phyloP scores from a whole-genome alignment of 2,113 vertebrate species.

The Gasterosteus nipponicus region DNA sequence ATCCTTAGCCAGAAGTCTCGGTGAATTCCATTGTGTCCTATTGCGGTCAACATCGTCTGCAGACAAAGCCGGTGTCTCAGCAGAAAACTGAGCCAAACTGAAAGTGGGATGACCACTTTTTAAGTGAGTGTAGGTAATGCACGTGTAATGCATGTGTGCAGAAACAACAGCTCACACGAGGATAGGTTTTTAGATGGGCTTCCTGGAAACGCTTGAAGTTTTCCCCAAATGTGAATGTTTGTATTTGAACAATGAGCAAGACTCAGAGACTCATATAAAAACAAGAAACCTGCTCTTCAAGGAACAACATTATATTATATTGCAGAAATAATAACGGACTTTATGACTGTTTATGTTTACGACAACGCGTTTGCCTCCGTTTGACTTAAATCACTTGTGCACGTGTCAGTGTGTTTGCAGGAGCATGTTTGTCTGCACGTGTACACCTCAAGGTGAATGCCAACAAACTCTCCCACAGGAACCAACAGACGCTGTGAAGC shows the following conservation, averaged over 20 bases:
- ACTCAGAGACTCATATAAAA: neutral
- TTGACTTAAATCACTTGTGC: conserved; percentile 25
- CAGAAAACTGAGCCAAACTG: neutral
- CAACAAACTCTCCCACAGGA: conserved; percentile 53
- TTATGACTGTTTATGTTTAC: neutral
- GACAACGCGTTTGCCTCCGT: neutral
- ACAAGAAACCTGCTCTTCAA: neutral
- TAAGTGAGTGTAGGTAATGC: neutral
- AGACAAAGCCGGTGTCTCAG: neutral
- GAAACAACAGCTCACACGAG: neutral
- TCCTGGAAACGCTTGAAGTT: neutral
- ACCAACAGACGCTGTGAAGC: conserved; percentile 31
- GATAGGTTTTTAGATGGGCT: neutral
- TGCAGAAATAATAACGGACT: neutral
- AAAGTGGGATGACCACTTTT: neutral
- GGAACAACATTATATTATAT: neutral
- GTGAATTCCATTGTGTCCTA: neutral
- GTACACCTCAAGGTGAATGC: conserved; percentile 66
- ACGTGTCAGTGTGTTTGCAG: conserved; percentile 30
- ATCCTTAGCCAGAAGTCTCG: neutral
- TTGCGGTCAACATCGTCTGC: neutral
- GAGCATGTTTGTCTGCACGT: conserved; percentile 46
- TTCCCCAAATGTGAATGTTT: neutral
- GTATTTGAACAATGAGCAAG: neutral
- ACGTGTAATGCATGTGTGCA: neutral